Evolutionary conservation across 1,140 invertebrate species (phyloP).

Genomic region (Dreissena polymorpha): DNA sequence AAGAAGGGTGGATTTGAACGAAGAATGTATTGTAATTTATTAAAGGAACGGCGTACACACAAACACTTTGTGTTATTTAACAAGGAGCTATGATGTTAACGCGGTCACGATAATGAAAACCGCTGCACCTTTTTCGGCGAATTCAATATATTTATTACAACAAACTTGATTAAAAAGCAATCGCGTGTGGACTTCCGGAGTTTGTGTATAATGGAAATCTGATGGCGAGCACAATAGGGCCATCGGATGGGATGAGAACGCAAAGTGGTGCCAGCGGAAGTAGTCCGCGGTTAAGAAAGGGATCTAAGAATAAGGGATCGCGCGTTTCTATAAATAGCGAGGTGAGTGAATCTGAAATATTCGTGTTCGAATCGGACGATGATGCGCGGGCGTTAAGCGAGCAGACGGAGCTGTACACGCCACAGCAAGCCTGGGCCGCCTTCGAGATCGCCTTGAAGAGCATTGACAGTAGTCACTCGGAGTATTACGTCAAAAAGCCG

Average conservation of each 20-base stretch:
- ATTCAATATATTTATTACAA: not conserved
- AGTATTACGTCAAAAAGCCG: slow-evolving; percentile 32
- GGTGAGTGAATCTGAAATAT: not conserved
- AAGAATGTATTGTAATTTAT: not conserved
- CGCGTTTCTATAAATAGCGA: slow-evolving; percentile 22
- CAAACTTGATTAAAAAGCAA: not conserved
- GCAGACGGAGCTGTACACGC: not conserved
- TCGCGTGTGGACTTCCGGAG: not conserved
- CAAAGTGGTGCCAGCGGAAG: not conserved
- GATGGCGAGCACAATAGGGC: not conserved
- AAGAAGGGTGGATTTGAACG: not conserved
- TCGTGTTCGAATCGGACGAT: slow-evolving; percentile 13
- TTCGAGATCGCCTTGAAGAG: slow-evolving; percentile 58
- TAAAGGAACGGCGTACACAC: not conserved
- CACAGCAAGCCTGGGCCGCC: slow-evolving; percentile 45
- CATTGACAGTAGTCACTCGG: slow-evolving; percentile 43
- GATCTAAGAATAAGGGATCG: not conserved
- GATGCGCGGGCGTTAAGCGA: not conserved
- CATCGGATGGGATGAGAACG: not conserved
- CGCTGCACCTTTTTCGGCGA: not conserved
- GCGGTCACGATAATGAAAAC: not conserved
- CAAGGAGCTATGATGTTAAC: not conserved
- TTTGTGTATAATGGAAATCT: not conserved
- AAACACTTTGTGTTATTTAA: too few species aligned
- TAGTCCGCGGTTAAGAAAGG: not conserved